Percentiles rank a stretch among this genome's conserved stretches.
These are phyloP conservation scores for Brachionus paranguensis DNA, from an alignment of 1,140 invertebrate genomes.

Conservation along the genomic window DNA sequence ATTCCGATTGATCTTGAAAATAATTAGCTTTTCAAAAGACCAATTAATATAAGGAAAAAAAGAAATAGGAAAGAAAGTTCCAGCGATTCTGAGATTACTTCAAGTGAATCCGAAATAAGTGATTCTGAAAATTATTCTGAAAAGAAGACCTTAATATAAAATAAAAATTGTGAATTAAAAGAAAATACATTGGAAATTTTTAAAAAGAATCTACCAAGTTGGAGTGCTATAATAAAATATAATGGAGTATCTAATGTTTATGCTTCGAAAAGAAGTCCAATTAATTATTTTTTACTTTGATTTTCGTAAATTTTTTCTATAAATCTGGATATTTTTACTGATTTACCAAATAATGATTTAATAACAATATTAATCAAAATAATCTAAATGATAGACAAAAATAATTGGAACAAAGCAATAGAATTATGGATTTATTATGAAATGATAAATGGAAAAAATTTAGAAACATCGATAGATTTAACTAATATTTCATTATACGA, in stretches of 20 bases:
- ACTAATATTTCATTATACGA: neutral
- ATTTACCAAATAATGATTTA: neutral
- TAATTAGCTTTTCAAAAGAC: neutral
- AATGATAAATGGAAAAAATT: neutral
- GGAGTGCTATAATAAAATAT: neutral
- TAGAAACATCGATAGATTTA: neutral
- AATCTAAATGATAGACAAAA: neutral
- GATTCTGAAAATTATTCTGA: neutral
- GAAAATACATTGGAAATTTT: no score
- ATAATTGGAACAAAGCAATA: conserved; percentile 18
- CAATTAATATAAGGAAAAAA: neutral
- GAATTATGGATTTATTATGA: neutral
- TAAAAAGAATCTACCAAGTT: neutral
- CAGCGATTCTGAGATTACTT: neutral
- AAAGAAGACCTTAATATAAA: no score
- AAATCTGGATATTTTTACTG: neutral
- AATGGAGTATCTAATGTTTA: neutral
- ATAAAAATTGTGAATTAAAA: no score
- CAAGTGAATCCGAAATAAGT: neutral
- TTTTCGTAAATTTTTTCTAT: neutral
- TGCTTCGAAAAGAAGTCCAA: neutral
- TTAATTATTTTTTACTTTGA: neutral
- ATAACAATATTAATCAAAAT: neutral
- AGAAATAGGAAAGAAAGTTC: neutral
- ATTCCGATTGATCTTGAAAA: neutral